Conservation (phyloP, 2,888 invertebrate species). For the Sympetrum striolatum region DNA sequence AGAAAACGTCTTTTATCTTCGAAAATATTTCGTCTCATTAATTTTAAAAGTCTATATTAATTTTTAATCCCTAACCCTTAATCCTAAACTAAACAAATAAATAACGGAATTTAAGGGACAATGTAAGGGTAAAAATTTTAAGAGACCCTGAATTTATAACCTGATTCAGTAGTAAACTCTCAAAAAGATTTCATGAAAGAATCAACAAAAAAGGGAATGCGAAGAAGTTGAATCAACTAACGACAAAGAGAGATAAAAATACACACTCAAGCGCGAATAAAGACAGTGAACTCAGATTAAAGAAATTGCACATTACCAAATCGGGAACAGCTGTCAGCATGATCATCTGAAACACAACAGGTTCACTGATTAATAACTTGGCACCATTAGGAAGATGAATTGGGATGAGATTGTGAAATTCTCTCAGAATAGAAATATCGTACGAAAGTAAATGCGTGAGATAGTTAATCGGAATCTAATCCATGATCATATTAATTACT, state of each 20-base stretch:
- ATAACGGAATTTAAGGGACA: too few species aligned
- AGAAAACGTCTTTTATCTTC: too few species aligned
- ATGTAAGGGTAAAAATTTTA: too few species aligned
- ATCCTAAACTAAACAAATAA: too few species aligned
- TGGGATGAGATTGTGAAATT: neutral
- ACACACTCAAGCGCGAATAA: neutral
- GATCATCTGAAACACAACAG: conserved; percentile 42
- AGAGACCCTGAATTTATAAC: too few species aligned
- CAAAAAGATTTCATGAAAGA: too few species aligned
- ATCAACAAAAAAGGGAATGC: neutral
- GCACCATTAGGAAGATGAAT: neutral
- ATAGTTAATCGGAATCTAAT: neutral
- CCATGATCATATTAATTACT: neutral
- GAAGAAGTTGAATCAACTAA: neutral
- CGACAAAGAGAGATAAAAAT: neutral
- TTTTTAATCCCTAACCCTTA: too few species aligned
- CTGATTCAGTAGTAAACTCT: too few species aligned
- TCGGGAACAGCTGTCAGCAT: conserved; percentile 43
- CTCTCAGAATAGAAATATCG: neutral
- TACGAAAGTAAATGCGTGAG: too few species aligned
- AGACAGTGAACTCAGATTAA: conserved; percentile 22
- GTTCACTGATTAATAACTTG: conserved; percentile 19
- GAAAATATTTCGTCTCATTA: too few species aligned
- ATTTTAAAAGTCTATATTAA: too few species aligned
- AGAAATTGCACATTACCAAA: conserved; percentile 36